Evolutionary conservation across 2,797 vertebrate genomes (phyloP), one percentile per base, ranked within the genome.

Genomic region (Myripristis jacobus): DNA sequence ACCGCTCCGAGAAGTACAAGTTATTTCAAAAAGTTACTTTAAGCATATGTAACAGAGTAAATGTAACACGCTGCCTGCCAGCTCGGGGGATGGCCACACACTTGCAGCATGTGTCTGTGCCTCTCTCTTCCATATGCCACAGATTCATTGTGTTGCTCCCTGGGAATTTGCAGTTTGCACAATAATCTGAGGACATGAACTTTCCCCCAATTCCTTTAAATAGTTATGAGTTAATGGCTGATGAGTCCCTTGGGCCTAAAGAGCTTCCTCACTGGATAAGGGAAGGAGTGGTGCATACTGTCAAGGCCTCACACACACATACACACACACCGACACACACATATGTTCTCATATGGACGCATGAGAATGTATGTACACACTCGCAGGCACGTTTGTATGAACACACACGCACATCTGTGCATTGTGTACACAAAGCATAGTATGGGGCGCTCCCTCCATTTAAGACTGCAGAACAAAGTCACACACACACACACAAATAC

Each of bases 181-280:
- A 93, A 95, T 92, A 95, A 86, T 95, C 91, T 94, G 92, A 96
- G 95, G 95, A 95, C 95, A 87, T 94, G 95, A 98, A 96, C 97
- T 96, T 95, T 96, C 92, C 88, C 94, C 91, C 88, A 91, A 94
- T 95, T 96, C 92, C 95, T 96, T 97, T 95, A 96, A 97, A 97
- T 97, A 97, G 96, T 94, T 95, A 94, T 89, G 70, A 94, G 93
- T 94, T 94, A 95, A 94, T 91, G 64, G 92, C 86, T 95, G 94
- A 97, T 95, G 95, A 92, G 94, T 96, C 96, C 94, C 95, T 83
- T 87, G 96, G 94, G 96, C 92, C 90, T 89, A 77, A 80, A 92
- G 91, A 80, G 95, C 93, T 97, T 98, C 96, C 96, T 97, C 84
- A 82, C 67, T 91, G 94, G 94, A 96, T 96, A 94, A 96, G 92